Evolutionary conservation across 2,113 vertebrate species (phyloP).

Genomic region (Bos indicus): DNA sequence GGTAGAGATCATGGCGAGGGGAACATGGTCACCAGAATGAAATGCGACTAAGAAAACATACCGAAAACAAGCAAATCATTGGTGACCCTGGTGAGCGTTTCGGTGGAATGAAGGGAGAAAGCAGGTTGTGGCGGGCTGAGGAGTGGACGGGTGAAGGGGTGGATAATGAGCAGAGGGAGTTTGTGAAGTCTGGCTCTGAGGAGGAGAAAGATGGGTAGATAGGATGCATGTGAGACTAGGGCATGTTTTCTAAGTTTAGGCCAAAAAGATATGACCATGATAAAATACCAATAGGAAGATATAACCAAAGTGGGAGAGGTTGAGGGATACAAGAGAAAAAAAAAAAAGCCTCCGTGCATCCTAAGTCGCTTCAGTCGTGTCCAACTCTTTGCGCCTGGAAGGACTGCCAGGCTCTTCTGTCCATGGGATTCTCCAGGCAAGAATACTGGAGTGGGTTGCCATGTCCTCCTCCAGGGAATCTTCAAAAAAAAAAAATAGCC

Average conservation of each 20-base stretch:
- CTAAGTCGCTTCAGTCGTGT: neutral
- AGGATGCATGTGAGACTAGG: neutral
- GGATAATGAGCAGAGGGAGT: rapidly evolving
- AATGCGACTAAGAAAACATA: neutral
- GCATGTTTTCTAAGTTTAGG: neutral
- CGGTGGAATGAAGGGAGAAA: neutral
- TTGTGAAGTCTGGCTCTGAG: neutral
- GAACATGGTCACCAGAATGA: neutral
- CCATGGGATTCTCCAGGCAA: neutral
- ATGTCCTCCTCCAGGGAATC: neutral
- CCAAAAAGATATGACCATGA: neutral
- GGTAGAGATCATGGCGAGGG: neutral
- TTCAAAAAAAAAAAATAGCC: neutral
- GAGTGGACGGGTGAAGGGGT: rapidly evolving
- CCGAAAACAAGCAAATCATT: neutral
- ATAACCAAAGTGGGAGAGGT: neutral
- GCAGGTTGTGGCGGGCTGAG: rapidly evolving
- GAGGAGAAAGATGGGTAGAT: neutral
- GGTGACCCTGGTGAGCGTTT: neutral
- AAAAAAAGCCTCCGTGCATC: neutral
- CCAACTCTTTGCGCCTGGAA: neutral
- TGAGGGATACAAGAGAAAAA: neutral
- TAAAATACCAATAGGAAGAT: neutral
- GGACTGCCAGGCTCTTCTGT: neutral
- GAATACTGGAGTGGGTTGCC: neutral